phyloP scores from a whole-genome alignment of 2,888 invertebrate species.

The Hecatera dysodea region DNA sequence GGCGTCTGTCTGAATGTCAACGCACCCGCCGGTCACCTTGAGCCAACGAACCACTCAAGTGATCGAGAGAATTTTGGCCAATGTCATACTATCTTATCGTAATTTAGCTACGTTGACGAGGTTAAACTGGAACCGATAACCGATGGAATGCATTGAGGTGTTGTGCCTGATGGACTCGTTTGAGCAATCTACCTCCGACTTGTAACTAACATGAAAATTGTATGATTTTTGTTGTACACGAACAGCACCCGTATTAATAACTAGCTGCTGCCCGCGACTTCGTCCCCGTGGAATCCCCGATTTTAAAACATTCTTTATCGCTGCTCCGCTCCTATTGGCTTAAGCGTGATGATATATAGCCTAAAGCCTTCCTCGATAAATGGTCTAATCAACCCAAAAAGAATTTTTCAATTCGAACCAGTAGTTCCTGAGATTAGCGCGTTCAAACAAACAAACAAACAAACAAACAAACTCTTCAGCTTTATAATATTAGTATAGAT shows the following conservation, averaged over 20 bases:
- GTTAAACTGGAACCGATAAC: slow-evolving; percentile 48
- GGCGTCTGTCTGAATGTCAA: slow-evolving; percentile 89
- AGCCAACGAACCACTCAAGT: slow-evolving; percentile 75
- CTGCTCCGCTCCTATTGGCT: too few species aligned
- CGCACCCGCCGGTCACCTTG: slow-evolving; percentile 88
- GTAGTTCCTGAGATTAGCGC: too few species aligned
- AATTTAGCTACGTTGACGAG: slow-evolving; percentile 59
- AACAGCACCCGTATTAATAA: not conserved
- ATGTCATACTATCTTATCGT: slow-evolving; percentile 80
- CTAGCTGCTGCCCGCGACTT: too few species aligned
- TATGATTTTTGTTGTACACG: not conserved
- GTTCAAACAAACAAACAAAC: too few species aligned
- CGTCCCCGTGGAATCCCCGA: too few species aligned
- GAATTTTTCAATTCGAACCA: too few species aligned
- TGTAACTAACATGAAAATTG: not conserved
- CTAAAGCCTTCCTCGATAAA: too few species aligned
- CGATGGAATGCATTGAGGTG: slow-evolving; percentile 21
- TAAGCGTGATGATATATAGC: too few species aligned
- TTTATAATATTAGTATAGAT: too few species aligned
- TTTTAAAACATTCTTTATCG: too few species aligned
- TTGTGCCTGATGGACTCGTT: slow-evolving; percentile 43
- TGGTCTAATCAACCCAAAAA: too few species aligned
- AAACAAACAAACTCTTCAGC: too few species aligned
- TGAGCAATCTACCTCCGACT: slow-evolving; percentile 39
- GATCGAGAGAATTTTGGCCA: slow-evolving; percentile 82